These are phyloP conservation scores for Rhodophaea formosa DNA, from an alignment of 2,888 invertebrate species.

Conservation along the genomic window DNA sequence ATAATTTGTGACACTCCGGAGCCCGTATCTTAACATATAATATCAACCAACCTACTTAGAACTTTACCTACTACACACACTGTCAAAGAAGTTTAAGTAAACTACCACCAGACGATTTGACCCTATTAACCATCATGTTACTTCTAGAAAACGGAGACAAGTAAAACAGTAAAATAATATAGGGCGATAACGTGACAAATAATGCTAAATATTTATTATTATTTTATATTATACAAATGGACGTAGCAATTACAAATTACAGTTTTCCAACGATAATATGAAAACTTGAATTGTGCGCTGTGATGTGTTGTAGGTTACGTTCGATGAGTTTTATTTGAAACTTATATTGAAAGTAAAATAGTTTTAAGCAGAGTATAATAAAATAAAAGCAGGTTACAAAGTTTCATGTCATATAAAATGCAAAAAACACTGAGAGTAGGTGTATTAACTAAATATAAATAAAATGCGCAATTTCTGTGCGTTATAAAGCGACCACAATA, in stretches of 20 bases:
- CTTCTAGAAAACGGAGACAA: neutral
- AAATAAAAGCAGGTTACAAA: neutral
- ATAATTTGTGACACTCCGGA: conserved; percentile 6
- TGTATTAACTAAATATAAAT: too few species aligned
- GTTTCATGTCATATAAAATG: too few species aligned
- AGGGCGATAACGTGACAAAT: conserved; percentile 33
- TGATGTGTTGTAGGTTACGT: conserved; percentile 12
- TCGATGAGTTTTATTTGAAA: neutral
- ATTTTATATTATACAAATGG: conserved; percentile 63
- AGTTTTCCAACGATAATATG: conserved; percentile 30
- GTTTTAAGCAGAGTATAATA: neutral
- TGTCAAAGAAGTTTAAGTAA: too few species aligned
- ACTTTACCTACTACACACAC: neutral
- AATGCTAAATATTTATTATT: conserved; percentile 37
- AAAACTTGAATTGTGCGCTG: conserved; percentile 7
- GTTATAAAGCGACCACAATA: too few species aligned
- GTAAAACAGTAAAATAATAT: conserved; percentile 21
- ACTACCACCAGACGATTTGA: too few species aligned
- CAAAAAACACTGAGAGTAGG: too few species aligned
- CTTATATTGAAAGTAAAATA: too few species aligned
- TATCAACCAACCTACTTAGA: neutral
- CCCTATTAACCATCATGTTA: neutral
- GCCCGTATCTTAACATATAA: neutral
- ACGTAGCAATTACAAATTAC: conserved; percentile 56
- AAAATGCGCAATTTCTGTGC: too few species aligned